Conservation (phyloP, 2,113 vertebrate species). For the Hemiscyllium ocellatum region DNA sequence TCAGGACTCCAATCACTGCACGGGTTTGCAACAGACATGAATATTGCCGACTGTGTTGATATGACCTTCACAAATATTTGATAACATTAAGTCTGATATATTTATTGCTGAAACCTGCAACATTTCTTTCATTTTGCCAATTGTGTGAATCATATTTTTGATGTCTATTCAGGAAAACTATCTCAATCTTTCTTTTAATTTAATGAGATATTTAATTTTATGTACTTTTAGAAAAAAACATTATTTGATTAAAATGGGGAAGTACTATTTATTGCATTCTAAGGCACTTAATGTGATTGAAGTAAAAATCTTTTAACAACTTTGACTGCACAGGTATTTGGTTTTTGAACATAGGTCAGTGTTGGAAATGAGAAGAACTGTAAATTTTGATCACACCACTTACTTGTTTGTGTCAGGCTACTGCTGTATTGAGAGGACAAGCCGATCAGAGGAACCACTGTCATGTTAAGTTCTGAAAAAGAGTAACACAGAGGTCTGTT, state of each 20-base stretch:
- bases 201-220: background rate
- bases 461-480: too few relatives aligned
- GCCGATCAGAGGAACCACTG: too few relatives aligned
- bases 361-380: too few relatives aligned
- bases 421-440: too few relatives aligned
- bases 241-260: background rate
- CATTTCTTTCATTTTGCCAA: background rate
- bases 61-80: background rate
- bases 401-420: too few relatives aligned
- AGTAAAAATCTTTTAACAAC: too few relatives aligned
- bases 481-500: too few relatives aligned
- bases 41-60: background rate
- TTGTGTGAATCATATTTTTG: background rate
- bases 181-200: background rate
- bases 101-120: background rate
- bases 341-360: too few relatives aligned
- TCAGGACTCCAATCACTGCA: background rate
- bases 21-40: background rate
- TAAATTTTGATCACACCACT: too few relatives aligned
- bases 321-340: too few relatives aligned
- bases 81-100: background rate
- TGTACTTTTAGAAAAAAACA: background rate
- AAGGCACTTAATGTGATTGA: too few relatives aligned
- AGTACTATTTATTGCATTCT: too few relatives aligned
- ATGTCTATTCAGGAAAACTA: background rate